Conservation (phyloP, 2,888 invertebrate species). For the Vanessa cardui region DNA sequence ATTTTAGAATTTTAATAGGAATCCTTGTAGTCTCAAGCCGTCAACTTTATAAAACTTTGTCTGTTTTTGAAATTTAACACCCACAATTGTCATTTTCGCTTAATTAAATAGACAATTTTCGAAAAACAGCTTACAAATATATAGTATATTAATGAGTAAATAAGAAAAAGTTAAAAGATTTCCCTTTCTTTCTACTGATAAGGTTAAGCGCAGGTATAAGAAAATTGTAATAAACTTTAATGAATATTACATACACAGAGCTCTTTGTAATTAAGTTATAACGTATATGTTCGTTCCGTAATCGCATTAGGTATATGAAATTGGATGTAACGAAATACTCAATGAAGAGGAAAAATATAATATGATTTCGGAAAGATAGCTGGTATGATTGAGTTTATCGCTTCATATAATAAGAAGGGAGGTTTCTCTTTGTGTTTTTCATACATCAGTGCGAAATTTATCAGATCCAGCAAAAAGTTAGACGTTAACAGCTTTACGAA, state of each 20-base stretch:
- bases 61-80: too few relatives aligned
- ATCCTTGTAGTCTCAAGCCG: too few relatives aligned
- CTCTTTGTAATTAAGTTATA: slow-evolving; percentile 17
- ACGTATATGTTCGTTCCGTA: slow-evolving; percentile 7
- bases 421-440: slow-evolving; percentile 58
- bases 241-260: not conserved
- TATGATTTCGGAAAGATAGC: slow-evolving; percentile 35
- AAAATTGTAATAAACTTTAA: not conserved
- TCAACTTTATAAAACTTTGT: too few relatives aligned
- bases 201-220: too few relatives aligned
- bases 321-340: slow-evolving; percentile 29
- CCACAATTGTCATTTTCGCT: too few relatives aligned
- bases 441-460: slow-evolving; percentile 65
- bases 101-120: too few relatives aligned
- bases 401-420: slow-evolving; percentile 48
- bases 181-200: too few relatives aligned
- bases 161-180: too few relatives aligned
- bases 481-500: slow-evolving; percentile 48
- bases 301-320: slow-evolving; percentile 31
- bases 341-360: slow-evolving; percentile 38
- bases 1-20: not conserved
- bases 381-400: slow-evolving; percentile 44
- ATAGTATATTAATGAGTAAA: too few relatives aligned
- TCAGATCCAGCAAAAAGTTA: slow-evolving; percentile 62
- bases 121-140: too few relatives aligned